Evolutionary conservation across 2,113 vertebrate genomes (phyloP).

Genomic region (Spheniscus mendiculus): DNA sequence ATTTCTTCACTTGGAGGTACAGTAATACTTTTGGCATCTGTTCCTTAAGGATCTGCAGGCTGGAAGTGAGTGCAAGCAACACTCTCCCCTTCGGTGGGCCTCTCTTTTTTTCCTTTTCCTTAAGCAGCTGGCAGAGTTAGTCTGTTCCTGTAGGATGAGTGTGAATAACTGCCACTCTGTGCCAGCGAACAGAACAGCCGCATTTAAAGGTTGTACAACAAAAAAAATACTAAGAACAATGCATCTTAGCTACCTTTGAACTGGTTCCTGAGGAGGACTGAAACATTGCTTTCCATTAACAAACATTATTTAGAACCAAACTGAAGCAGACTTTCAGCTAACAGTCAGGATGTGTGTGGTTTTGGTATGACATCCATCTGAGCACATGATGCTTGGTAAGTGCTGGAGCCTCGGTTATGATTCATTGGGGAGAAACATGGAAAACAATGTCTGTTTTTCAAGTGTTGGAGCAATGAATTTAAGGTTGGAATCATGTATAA

Average conservation of each 20-base stretch:
- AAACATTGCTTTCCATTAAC: not conserved
- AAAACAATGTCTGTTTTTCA: conserved; percentile 44
- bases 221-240: not conserved
- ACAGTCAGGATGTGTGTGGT: conserved; percentile 56
- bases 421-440: conserved; percentile 14
- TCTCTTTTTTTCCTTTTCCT: not conserved
- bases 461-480: not conserved
- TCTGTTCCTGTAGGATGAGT: not conserved
- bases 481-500: not conserved
- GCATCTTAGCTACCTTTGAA: not conserved
- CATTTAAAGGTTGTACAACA: not conserved
- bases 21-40: not conserved
- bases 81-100: not conserved
- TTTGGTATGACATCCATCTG: conserved; percentile 24
- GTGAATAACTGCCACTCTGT: not conserved
- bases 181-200: not conserved
- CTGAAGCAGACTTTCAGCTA: not conserved
- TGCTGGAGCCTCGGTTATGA: not conserved
- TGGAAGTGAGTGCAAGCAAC: not conserved
- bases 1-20: not conserved
- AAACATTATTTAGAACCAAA: not conserved
- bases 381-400: conserved; percentile 55
- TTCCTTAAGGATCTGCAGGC: not conserved
- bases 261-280: not conserved
- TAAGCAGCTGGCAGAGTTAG: conserved; percentile 2